Percentiles rank a stretch among this genome's conserved stretches.
These are phyloP conservation scores for Arion vulgaris DNA, from an alignment of 1,140 invertebrate genomes.

Conservation along the genomic window DNA sequence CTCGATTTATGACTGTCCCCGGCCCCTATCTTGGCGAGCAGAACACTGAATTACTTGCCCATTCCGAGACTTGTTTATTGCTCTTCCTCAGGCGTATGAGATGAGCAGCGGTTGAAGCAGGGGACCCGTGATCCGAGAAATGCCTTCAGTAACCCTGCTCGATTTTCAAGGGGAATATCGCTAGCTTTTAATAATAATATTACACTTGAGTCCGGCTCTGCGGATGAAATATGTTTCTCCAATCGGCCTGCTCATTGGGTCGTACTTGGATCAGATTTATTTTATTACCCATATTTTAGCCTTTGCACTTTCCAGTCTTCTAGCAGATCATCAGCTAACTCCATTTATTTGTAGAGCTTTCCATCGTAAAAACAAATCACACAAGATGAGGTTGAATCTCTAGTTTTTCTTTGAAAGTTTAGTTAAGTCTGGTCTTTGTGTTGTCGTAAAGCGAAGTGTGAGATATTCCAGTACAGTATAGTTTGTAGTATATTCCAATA, in stretches of 20 bases:
- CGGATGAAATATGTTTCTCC: constrained; percentile 9
- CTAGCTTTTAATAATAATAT: constrained; percentile 16
- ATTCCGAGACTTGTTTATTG: constrained; percentile 25
- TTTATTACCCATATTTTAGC: neutral
- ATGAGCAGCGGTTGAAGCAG: constrained; percentile 15
- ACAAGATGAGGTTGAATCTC: too few species aligned
- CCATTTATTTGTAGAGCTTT: neutral
- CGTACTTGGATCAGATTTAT: neutral
- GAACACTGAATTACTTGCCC: constrained; percentile 38
- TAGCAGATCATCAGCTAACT: neutral
- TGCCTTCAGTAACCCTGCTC: neutral
- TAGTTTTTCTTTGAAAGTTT: too few species aligned
- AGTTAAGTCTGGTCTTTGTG: too few species aligned
- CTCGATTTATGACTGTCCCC: constrained; percentile 26
- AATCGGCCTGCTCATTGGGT: neutral
- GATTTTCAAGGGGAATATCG: constrained; percentile 3
- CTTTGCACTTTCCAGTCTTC: neutral
- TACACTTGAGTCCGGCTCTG: neutral
- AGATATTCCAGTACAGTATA: too few species aligned
- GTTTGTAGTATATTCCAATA: too few species aligned
- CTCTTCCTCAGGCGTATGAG: constrained; percentile 13
- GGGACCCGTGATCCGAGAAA: neutral
- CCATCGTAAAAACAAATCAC: too few species aligned
- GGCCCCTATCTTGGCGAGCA: constrained; percentile 24
- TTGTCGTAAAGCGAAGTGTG: too few species aligned